Evolutionary conservation across 2,797 vertebrate species (phyloP), one percentile per base, ranked within the genome.

Genomic region (Anolis apletophallus): DNA sequence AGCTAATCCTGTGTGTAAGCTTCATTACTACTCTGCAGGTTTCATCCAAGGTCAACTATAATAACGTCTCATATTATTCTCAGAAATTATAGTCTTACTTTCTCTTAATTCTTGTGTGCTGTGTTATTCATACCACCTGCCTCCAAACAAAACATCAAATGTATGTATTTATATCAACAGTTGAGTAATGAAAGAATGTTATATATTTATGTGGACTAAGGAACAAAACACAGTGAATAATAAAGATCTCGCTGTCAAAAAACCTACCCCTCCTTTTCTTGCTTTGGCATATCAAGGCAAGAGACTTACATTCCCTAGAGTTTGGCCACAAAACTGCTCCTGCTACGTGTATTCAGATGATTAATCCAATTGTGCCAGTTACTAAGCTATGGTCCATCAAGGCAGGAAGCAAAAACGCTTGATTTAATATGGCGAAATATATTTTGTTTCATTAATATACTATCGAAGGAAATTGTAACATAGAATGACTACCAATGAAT

Each of bases 11-110:
- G 87, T 87, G 86, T 0, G 0, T 73, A 72, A 16, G 67, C 52
- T 67, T 50, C 57, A 67, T 19, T 26, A 50, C 21, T 29, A n/a
- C 11, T 55, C 68, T 64, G 12, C 73, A 84, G 73, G 19, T 21
- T 75, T 80, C 50, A 68, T 52, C 57, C 83, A 85, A 69, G 77
- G 64, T 85, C 26, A 11, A 88, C 67, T 50, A 26, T 85, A 55
- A 36, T 36, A 12, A 0, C 19, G 68, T 23, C 80, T 80, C 1
- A 83, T 61, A 29, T 4, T 83, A 86, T 74, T 77, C 72, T 85
- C 81, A 69, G 72, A 76, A 81, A 13, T 57, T 50, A 36, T 77
- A 3, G 8, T 5, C 3, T 34, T 21, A 78, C 29, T 6, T 84
- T 3, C 61, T 78, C 46, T 40, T 64, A 34, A 23, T 2, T 83